Conservation (phyloP, 2,888 invertebrate species). For the Diloba caeruleocephala region DNA sequence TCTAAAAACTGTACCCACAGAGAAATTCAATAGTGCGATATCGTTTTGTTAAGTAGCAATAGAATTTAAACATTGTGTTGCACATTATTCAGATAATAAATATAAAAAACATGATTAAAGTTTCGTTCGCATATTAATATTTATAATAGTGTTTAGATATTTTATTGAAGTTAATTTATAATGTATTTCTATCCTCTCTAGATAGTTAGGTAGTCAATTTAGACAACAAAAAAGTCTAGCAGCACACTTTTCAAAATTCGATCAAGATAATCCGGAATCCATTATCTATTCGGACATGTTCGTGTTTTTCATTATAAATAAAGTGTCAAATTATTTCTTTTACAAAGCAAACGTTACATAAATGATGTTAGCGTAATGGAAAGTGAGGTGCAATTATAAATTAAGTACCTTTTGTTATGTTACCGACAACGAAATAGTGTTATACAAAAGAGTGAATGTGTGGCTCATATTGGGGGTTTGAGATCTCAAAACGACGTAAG, state of each 20-base stretch:
- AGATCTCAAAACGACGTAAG: constrained; percentile 6
- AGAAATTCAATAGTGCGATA: too few species aligned
- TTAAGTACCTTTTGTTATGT: constrained; percentile 55
- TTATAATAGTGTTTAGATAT: too few species aligned
- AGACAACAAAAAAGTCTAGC: constrained; percentile 25
- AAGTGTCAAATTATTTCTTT: constrained; percentile 52
- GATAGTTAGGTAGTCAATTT: constrained; percentile 24
- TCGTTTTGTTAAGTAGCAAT: too few species aligned
- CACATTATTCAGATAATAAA: too few species aligned
- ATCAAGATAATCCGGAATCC: constrained; percentile 48
- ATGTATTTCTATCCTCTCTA: not conserved
- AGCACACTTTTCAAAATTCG: constrained; percentile 41
- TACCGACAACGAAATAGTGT: constrained; percentile 36
- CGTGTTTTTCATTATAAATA: constrained; percentile 47
- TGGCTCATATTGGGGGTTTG: constrained; percentile 21
- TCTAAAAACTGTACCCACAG: too few species aligned
- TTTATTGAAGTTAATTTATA: too few species aligned
- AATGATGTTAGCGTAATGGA: constrained; percentile 56
- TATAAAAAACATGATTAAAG: too few species aligned
- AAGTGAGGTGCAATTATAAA: constrained; percentile 57
- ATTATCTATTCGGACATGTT: constrained; percentile 42
- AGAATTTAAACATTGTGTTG: too few species aligned
- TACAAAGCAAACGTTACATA: constrained; percentile 55
- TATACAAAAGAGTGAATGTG: constrained; percentile 56
- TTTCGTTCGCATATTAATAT: too few species aligned